Percentiles rank a stretch among this genome's conserved stretches.
Evolutionary conservation across 2,888 invertebrate species (phyloP).

Genomic region (Margaritifera margaritifera): DNA sequence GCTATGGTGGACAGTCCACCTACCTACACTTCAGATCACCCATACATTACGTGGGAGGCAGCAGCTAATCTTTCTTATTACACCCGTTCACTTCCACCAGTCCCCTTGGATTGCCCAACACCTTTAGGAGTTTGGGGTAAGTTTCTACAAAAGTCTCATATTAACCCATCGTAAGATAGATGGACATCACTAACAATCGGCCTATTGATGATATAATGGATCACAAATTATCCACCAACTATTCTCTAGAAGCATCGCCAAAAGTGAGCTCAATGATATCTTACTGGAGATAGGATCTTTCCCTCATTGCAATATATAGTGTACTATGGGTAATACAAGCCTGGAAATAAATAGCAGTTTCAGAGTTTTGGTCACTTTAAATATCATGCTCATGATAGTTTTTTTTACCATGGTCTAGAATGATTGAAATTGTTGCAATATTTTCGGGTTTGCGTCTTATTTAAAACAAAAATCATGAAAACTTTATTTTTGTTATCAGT

Average conservation of each 20-base stretch:
- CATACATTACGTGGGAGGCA: constrained; percentile 69
- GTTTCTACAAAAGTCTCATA: constrained; percentile 2
- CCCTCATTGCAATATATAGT: background rate
- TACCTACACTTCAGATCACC: constrained; percentile 66
- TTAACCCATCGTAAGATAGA: background rate
- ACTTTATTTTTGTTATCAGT: too few species aligned
- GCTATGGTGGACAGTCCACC: constrained; percentile 69
- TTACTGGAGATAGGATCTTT: background rate
- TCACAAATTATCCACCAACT: too few species aligned
- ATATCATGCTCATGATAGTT: too few species aligned
- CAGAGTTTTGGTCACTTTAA: too few species aligned
- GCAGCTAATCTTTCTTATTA: constrained; percentile 68
- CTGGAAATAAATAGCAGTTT: too few species aligned
- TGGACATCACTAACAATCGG: too few species aligned
- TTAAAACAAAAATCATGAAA: too few species aligned
- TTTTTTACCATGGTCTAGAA: too few species aligned
- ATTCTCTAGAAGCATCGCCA: background rate
- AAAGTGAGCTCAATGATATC: background rate
- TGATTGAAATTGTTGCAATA: too few species aligned
- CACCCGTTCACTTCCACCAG: constrained; percentile 70
- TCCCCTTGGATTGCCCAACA: constrained; percentile 72
- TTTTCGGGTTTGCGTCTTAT: too few species aligned
- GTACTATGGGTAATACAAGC: background rate
- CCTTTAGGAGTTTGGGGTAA: constrained; percentile 71
- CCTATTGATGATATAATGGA: too few species aligned